Evolutionary conservation across 2,113 vertebrate genomes (phyloP).

Genomic region (Parus major): DNA sequence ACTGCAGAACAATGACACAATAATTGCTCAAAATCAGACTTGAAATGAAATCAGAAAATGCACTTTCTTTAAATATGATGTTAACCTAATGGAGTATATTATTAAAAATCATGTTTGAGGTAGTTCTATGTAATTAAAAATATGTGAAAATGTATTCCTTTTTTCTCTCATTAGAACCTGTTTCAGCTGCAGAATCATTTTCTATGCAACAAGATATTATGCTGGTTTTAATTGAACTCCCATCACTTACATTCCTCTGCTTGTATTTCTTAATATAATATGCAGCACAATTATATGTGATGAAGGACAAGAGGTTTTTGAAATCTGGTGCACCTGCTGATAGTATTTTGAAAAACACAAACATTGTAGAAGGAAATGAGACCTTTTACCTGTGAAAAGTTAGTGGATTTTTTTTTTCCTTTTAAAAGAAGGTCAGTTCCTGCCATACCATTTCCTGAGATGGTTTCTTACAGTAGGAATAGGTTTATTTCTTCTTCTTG

Average conservation of each 20-base stretch:
- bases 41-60: conserved; percentile 83
- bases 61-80: conserved; percentile 80
- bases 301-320: conserved; percentile 76
- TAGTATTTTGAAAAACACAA: conserved; percentile 67
- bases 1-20: conserved; percentile 87
- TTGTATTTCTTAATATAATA: conserved; percentile 76
- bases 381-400: conserved; percentile 50
- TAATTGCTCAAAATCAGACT: conserved; percentile 90
- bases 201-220: conserved; percentile 64
- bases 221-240: conserved; percentile 75
- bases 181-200: conserved; percentile 65
- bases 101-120: conserved; percentile 81
- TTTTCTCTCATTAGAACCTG: conserved; percentile 71
- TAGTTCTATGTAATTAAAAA: conserved; percentile 81
- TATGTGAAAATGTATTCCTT: conserved; percentile 75
- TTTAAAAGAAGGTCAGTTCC: conserved; percentile 34
- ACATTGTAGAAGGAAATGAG: conserved; percentile 64
- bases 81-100: conserved; percentile 83
- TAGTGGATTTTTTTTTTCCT: neutral
- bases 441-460: neutral
- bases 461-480: neutral
- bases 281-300: conserved; percentile 71
- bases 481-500: neutral
- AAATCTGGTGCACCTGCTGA: conserved; percentile 74
- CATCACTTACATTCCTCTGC: conserved; percentile 66